Base-by-base conservation (phyloP, 2,797 vertebrate genomes). In the Australoheros facetus region DNA sequence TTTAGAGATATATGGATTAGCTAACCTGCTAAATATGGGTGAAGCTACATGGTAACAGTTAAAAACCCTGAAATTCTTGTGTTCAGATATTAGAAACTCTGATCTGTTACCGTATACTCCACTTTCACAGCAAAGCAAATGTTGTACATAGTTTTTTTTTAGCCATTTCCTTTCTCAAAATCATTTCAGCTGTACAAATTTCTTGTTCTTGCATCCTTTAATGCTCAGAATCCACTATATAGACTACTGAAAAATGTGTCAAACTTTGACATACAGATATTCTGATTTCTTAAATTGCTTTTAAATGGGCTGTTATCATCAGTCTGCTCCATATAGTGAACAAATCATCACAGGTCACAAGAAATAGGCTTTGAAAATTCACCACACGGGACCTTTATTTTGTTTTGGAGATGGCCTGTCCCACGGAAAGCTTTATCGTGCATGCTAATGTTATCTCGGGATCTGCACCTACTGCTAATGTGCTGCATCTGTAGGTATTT, bases 381-480 rank as follows among this genome's bases (percentile, higher is more conserved):
- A 75, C 75, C 80, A 60, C 84, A 75, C 82, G 79, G 48, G 83
- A 72, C 85, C 84, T 91, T 84, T 87, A 84, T 91, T 93, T 90
- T 87, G 85, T 86, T 80, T 85, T 72, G 3, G 83, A 82, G 86
- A 92, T 86, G 84, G 87, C 80, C 93, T 89, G 91, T 92, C 90
- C 86, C 83, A 82, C 79, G 42, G 80, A 75, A 81, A 74, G 87
- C 82, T 83, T 90, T 86, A 87, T 86, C 58, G 60, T 30, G 88
- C 90, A 92, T 92, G 84, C 85, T 89, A 91, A 92, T 91, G 86
- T 85, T 87, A 87, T 74, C 87, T 75, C 17, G 32, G 82, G 64
- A 53, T 79, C 90, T 85, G 90, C 89, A 80, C 70, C 89, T 83
- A 89, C 92, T 91, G 81, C 92, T 92, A 92, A 92, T 90, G 89